A percentile compares a stretch with the other conserved stretches of the same genome.
These are phyloP conservation scores for Lampris megalopsis DNA, from an alignment of 2,113 vertebrate genomes.

Conservation along the genomic window DNA sequence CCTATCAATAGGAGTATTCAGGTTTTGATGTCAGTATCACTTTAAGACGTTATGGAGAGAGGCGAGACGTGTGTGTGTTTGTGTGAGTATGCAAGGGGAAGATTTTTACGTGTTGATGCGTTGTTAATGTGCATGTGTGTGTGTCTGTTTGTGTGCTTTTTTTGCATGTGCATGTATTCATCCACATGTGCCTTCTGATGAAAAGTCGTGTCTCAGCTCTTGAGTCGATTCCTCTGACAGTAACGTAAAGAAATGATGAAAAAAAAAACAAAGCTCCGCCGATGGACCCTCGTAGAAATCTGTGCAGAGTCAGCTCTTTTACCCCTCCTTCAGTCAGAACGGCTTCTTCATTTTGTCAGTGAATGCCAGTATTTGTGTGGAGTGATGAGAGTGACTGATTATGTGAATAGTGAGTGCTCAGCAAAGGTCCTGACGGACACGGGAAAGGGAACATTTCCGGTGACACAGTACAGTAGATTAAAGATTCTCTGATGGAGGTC, in stretches of 20 bases:
- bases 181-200: slow-evolving; percentile 11
- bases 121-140: not conserved
- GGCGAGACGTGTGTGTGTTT: not conserved
- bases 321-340: slow-evolving; percentile 42
- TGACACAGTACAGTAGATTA: slow-evolving; percentile 57
- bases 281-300: slow-evolving; percentile 1
- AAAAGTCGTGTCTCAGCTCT: slow-evolving; percentile 33
- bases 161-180: not conserved
- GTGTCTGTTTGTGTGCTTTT: not conserved
- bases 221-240: slow-evolving; percentile 16
- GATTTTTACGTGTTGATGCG: not conserved
- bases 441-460: slow-evolving; percentile 46
- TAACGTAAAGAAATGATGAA: slow-evolving; percentile 33
- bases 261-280: slow-evolving; percentile 24
- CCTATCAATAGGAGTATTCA: too few species aligned
- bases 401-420: slow-evolving; percentile 68
- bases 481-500: slow-evolving; percentile 50
- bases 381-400: slow-evolving; percentile 63
- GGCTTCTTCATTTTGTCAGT: slow-evolving; percentile 39
- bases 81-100: not conserved
- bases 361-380: slow-evolving; percentile 37
- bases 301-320: slow-evolving; percentile 50
- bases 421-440: slow-evolving; percentile 57
- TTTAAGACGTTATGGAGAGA: too few species aligned
- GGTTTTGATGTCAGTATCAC: too few species aligned